Conservation (phyloP, 2,113 vertebrate species). For the Bambusicola thoracicus region DNA sequence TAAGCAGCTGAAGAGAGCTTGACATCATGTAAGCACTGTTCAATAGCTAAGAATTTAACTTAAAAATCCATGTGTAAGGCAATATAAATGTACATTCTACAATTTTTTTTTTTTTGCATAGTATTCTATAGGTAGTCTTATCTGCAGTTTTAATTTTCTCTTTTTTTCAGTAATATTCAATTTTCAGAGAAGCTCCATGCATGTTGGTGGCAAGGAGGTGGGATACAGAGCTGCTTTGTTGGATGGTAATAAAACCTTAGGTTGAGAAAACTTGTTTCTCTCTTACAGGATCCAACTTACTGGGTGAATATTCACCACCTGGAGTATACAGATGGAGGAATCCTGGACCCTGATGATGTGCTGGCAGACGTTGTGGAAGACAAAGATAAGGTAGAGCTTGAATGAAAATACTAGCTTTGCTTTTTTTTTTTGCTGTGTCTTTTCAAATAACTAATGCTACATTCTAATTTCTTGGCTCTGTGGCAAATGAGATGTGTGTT, state of each 20-base stretch:
- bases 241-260: neutral
- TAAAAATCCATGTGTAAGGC: neutral
- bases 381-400: constrained; percentile 91
- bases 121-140: neutral
- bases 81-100: neutral
- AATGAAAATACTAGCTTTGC: neutral
- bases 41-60: neutral
- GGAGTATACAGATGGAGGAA: constrained; percentile 96
- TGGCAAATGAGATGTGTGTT: neutral
- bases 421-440: neutral
- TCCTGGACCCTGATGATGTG: constrained; percentile 96
- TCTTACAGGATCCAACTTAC: constrained; percentile 86
- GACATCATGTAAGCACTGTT: neutral
- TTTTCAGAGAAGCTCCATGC: neutral
- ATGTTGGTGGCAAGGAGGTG: neutral
- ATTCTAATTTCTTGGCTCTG: neutral
- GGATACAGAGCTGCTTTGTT: neutral
- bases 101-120: neutral
- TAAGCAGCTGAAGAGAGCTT: neutral
- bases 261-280: neutral
- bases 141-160: neutral
- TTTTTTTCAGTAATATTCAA: neutral
- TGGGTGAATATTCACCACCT: constrained; percentile 95
- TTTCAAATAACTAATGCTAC: neutral
- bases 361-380: constrained; percentile 96